Base-by-base conservation (phyloP, 2,888 invertebrate species). In the Hemaris fuciformis region DNA sequence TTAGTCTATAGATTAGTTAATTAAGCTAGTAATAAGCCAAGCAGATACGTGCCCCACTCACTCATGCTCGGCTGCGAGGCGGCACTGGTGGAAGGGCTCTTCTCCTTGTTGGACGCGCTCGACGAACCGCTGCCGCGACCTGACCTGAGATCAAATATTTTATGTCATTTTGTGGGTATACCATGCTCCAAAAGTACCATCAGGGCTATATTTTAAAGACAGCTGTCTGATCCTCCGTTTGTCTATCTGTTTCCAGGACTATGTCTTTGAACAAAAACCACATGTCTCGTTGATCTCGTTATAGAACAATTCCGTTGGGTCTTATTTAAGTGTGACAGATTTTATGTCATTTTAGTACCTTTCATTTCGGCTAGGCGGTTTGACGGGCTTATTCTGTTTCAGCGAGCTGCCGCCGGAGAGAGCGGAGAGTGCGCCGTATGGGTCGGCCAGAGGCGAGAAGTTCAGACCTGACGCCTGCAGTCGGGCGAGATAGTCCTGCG, bases 401-500 rank as follows among this genome's bases (percentile, higher is more conserved):
- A 89, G 75, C 0, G 84, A 81, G 15, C 84, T 83, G 0, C 82
- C 86, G 0, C 82, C 86, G 0, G 88, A 89, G 0, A 89, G 77
- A 0, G 88, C 93, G 0, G 91, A 91, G 1, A 91, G 77, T 0
- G 91, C 87, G 4, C 91, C 88, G 70, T 93, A 93, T 0, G 92
- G 93, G 73, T 93, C 93, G 0, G 72, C 91, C 71, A 96, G 85
- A 15, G 95, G 95, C 0, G 96, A 86, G 86, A 97, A 96, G 76
- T 94, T 95, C 62, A 97, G 84, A 22, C 96, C 96, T 7, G 96
- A 95, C 2, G 96, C 96, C 85, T 97, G 97, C 69, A 97, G 89
- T 64, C 97, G 94, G 56, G 96, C 96, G 70, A 97, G 94, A 88
- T 97, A 97, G 87, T 97, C 97, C 85, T 97, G 97, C 0, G 97